Evolutionary conservation across 2,888 invertebrate species (phyloP).

Genomic region (Formica aserva): DNA sequence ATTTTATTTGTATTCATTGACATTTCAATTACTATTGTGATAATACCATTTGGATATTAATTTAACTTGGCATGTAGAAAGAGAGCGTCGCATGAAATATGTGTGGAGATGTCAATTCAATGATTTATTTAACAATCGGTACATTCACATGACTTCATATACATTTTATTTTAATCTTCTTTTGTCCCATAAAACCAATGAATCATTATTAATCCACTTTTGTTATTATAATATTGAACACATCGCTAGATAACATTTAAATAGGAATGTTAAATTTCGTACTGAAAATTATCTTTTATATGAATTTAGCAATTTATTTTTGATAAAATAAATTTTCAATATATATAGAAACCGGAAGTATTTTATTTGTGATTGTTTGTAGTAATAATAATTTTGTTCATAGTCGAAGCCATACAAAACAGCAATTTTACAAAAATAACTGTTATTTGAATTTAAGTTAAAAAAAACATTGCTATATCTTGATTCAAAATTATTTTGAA

Average conservation of each 20-base stretch:
- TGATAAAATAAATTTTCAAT: background rate
- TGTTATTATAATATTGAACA: background rate
- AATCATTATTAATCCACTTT: constrained; percentile 18
- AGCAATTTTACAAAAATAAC: background rate
- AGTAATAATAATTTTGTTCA: background rate
- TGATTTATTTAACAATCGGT: constrained; percentile 39
- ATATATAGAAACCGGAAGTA: background rate
- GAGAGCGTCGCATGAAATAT: constrained; percentile 19
- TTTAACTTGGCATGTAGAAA: constrained; percentile 27
- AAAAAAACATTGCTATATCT: background rate
- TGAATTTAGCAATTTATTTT: background rate
- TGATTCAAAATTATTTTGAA: background rate
- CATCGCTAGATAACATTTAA: constrained; percentile 8
- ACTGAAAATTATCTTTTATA: background rate
- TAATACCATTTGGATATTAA: constrained; percentile 37
- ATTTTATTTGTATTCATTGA: background rate
- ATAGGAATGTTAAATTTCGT: background rate
- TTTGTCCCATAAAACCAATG: constrained; percentile 19
- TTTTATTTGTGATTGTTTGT: background rate
- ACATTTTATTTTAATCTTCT: constrained; percentile 16
- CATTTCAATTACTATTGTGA: constrained; percentile 10
- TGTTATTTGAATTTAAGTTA: background rate
- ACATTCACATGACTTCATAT: constrained; percentile 13
- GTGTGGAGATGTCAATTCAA: background rate
- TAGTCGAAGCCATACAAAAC: background rate